Base-by-base conservation (phyloP, 2,888 invertebrate species). In the Dynastes hyllus region DNA sequence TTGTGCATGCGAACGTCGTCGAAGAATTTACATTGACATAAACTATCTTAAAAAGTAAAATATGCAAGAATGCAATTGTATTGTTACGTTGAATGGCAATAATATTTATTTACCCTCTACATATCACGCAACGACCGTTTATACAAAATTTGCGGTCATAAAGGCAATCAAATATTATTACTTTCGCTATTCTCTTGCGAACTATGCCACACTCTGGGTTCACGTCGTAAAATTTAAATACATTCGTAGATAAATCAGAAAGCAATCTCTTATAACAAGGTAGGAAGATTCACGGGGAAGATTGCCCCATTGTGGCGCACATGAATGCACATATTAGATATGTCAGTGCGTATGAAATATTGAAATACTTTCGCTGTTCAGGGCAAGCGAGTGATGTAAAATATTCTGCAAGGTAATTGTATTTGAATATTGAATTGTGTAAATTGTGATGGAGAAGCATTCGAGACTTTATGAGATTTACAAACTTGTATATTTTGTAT, bases 161-260 rank as follows among this genome's bases (percentile, higher is more conserved):
- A 58, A 32, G 55, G 71, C 58, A 71, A 71, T 71, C 71, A 71
- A 71, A 71, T 71, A 55, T 71, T 71, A 71, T 71, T 71, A 71
- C 55, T 55, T 71, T 55, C 27, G 71, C 53, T 71, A 71, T 71
- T 71, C 55, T 58, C 55, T 22, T 32, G 32, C 29, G 32, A 71
- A 71, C 55, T 5, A 9, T 22, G 71, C n/a, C 55, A 71, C 58
- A 55, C 58, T 70, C 70, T 37, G 71, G n/a, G 71, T 58, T 71
- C 22, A 8, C 16, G 32, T 55, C 71, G 55, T 71, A 71, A 71
- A 55, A 55, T 71, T 55, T 58, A 71, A 71, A 71, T 40, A 22
- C 13, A 58, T 55, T 55, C 37, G 55, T 37, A 32, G 55, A 71
- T 71, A 71, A 71, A 71, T 71, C 71, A 71, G 58, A 71, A 71